Base-by-base conservation (phyloP, 1,140 invertebrate genomes). In the Tetranychus cinnabarinus region DNA sequence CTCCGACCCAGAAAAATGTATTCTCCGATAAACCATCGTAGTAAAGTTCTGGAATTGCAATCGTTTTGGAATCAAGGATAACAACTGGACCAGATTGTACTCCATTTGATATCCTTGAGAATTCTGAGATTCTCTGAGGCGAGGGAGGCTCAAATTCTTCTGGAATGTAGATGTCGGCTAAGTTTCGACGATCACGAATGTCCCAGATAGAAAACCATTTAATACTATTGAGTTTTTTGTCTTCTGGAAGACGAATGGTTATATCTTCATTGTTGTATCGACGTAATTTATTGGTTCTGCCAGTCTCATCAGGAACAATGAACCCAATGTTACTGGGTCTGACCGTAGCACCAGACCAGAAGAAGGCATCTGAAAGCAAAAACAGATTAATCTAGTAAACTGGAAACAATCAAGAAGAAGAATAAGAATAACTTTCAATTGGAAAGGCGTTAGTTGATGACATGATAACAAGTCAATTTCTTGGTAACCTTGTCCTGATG, bases 161-260 rank as follows among this genome's bases (percentile, higher is more conserved):
- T 0, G 86, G 86, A 65, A 92, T 83, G 67, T 84, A 87, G 37
- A 92, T 81, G 72, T 92, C 88, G 1, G 84, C 88, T 72, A 88
- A 91, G 33, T 86, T 69, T 68, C 79, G 79, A 74, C 88, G 84
- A 68, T 78, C 82, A 48, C 78, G 78, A 10, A 93, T 74, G 75
- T 93, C 88, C 70, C 88, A 92, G 34, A 93, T 77, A 0, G 87
- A 82, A 57, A 93, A 79, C 88, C 88, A 92, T 71, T 86, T 87
- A 52, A 91, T 63, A 58, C 88, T 85, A 0, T 81, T 83, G 59
- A 93, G 81, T 69, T 83, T 86, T 70, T 90, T 90, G 33, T 81
- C 81, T 63, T 91, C 86, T 0, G 88, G 87, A 36, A 92, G 72
- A 1, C 78, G 81, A 34, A 92, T 70, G 0, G 82, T 85, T 59